A percentile compares a stretch with the other conserved stretches of the same genome.
phyloP scores from a whole-genome alignment of 2,797 vertebrate species.

The Thripadectes ignobilis region DNA sequence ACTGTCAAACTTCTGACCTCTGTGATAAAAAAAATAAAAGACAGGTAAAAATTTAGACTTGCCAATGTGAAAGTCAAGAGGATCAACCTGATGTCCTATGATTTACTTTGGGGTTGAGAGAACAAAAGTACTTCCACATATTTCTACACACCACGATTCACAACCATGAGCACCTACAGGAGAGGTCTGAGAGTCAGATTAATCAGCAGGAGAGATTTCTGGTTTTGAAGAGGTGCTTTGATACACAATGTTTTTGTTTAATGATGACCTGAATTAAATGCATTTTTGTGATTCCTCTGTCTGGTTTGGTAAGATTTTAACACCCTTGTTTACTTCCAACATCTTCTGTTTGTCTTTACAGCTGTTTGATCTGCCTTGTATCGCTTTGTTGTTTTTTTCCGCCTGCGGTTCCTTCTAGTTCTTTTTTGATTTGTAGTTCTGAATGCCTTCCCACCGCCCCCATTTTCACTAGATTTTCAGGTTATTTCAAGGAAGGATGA shows the following conservation, averaged over 20 bases:
- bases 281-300: not conserved
- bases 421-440: not conserved
- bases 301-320: slow-evolving; percentile 26
- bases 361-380: not conserved
- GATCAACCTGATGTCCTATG: not conserved
- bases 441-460: not conserved
- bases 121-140: not conserved
- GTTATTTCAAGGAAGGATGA: slow-evolving; percentile 1
- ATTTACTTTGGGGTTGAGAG: not conserved
- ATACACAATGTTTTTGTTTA: not conserved
- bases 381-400: not conserved
- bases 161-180: not conserved
- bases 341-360: not conserved
- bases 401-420: not conserved
- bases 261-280: not conserved
- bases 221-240: not conserved
- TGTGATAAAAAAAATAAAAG: not conserved
- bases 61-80: not conserved
- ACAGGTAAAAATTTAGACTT: not conserved
- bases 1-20: not conserved
- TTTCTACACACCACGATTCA: not conserved
- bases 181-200: not conserved
- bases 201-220: not conserved
- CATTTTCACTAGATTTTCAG: not conserved
- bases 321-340: not conserved